Percentiles rank a stretch among this genome's conserved stretches.
Evolutionary conservation across 2,797 vertebrate genomes (phyloP).

Genomic region (Smutsia gigantea): DNA sequence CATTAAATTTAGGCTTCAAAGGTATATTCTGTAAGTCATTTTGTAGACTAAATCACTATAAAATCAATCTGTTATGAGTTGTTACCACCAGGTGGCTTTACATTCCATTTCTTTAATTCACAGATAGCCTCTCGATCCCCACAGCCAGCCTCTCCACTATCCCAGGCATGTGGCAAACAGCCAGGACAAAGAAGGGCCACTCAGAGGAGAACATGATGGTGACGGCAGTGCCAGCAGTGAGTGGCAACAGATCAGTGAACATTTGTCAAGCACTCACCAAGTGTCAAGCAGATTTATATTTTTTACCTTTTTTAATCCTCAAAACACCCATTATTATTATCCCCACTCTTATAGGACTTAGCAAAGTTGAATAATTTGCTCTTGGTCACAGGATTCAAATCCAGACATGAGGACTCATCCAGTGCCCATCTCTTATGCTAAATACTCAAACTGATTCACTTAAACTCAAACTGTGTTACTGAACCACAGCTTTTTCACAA

Average conservation of each 20-base stretch:
- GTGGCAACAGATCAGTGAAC: neutral
- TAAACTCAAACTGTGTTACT: conserved; percentile 21
- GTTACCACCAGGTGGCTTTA: neutral
- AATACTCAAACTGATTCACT: conserved; percentile 17
- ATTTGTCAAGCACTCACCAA: neutral
- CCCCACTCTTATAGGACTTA: neutral
- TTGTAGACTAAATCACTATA: neutral
- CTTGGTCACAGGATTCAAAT: neutral
- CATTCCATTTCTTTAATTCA: conserved; percentile 1
- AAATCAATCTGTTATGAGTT: neutral
- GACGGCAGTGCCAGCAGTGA: neutral
- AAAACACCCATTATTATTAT: neutral
- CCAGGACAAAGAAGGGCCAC: neutral
- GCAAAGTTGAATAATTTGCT: neutral
- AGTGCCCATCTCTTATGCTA: neutral
- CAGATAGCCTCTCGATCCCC: neutral
- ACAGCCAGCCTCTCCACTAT: neutral
- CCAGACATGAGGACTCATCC: neutral
- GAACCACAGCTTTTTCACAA: neutral
- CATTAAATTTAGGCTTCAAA: neutral
- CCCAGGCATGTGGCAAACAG: neutral
- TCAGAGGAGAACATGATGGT: neutral
- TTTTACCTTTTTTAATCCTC: neutral
- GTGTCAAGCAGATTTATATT: neutral
- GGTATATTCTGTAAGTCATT: neutral